These are phyloP conservation scores for Macroteleia sp. DNA, from an alignment of 2,888 invertebrate genomes.

Conservation along the genomic window DNA sequence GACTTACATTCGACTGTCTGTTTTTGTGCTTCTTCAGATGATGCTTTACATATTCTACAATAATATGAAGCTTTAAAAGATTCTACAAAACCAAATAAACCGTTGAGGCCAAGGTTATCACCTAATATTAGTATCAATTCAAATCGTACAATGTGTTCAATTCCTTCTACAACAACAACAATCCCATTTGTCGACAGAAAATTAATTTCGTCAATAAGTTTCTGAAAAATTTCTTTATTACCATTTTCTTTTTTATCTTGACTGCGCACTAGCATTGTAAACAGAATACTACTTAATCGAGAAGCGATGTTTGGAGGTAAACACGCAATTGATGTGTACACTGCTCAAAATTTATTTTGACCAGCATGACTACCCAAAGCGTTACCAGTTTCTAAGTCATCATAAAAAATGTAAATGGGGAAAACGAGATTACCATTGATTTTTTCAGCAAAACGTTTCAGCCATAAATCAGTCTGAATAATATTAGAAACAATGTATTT, in stretches of 20 bases:
- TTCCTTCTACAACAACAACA: neutral
- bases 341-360: neutral
- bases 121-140: slow-evolving; percentile 31
- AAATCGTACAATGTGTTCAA: slow-evolving; percentile 1
- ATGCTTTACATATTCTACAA: slow-evolving; percentile 25
- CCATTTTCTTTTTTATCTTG: slow-evolving; percentile 1
- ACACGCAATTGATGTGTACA: slow-evolving; percentile 7
- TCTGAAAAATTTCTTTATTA: neutral
- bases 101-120: slow-evolving; percentile 40
- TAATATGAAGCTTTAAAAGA: slow-evolving; percentile 27
- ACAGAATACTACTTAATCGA: neutral
- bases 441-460: neutral
- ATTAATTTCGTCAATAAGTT: slow-evolving; percentile 21
- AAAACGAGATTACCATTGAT: neutral
- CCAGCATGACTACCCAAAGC: slow-evolving; percentile 12
- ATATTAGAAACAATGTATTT: neutral
- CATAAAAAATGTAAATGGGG: neutral
- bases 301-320: neutral
- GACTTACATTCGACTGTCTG: slow-evolving; percentile 19
- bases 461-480: neutral
- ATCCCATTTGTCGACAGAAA: slow-evolving; percentile 17
- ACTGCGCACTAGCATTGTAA: neutral
- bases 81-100: slow-evolving; percentile 22
- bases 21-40: neutral
- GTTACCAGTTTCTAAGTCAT: slow-evolving; percentile 1